Conservation (phyloP, 1,140 invertebrate species). For the Himalopsyche phryganea region DNA sequence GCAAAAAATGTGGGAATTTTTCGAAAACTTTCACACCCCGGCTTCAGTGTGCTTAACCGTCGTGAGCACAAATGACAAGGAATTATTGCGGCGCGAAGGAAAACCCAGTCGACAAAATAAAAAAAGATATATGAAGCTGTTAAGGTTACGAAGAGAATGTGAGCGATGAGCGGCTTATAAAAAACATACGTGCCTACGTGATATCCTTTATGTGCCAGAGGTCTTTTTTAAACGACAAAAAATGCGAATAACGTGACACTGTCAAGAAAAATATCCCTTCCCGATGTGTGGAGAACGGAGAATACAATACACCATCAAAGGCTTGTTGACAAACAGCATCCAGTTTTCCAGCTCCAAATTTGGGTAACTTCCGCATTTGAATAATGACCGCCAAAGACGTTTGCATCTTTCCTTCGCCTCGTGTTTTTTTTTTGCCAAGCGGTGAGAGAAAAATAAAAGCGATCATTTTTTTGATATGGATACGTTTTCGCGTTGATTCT, state of each 20-base stretch:
- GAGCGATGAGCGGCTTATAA: slow-evolving; percentile 31
- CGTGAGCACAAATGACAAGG: slow-evolving; percentile 25
- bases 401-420: too few species aligned
- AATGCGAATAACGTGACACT: slow-evolving; percentile 27
- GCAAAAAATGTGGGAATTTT: background rate
- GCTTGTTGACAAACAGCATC: slow-evolving; percentile 19
- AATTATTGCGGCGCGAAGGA: slow-evolving; percentile 27
- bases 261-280: slow-evolving; percentile 17
- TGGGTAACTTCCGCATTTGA: too few species aligned
- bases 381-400: too few species aligned
- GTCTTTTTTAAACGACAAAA: slow-evolving; percentile 30
- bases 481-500: too few species aligned
- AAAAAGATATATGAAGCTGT: slow-evolving; percentile 26
- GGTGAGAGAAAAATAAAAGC: too few species aligned
- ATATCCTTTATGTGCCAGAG: slow-evolving; percentile 16
- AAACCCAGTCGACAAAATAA: slow-evolving; percentile 25
- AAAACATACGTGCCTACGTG: slow-evolving; percentile 29
- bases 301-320: slow-evolving; percentile 10
- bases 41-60: slow-evolving; percentile 19
- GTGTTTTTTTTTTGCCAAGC: too few species aligned
- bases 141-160: slow-evolving; percentile 18
- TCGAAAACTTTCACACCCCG: slow-evolving; percentile 13
- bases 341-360: too few species aligned
- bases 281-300: slow-evolving; percentile 1
- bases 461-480: too few species aligned